Conservation (phyloP, 2,797 vertebrate genomes). For the Gymnothorax javanicus region DNA sequence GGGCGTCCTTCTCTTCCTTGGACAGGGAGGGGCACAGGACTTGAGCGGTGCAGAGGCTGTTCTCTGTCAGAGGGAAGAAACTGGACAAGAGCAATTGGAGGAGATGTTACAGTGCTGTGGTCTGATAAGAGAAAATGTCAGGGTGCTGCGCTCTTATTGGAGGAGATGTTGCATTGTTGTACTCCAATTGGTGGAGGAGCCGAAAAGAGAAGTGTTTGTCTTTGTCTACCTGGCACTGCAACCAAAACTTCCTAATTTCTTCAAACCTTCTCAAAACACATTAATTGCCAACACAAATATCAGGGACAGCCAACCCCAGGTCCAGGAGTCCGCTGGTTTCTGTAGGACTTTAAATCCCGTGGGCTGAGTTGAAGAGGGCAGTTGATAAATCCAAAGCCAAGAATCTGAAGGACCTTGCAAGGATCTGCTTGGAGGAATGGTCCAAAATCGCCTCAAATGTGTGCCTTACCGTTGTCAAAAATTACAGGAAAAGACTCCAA, state of each 20-base stretch:
- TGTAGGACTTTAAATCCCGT: too few species aligned
- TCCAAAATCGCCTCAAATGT: too few species aligned
- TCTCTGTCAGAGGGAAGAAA: constrained; percentile 85
- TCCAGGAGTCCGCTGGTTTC: too few species aligned
- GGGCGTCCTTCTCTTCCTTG: constrained; percentile 78
- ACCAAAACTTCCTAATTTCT: background rate
- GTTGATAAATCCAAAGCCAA: too few species aligned
- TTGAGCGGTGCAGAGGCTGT: constrained; percentile 86
- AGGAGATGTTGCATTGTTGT: background rate
- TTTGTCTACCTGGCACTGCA: background rate
- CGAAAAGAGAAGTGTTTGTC: too few species aligned
- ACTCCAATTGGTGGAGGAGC: background rate
- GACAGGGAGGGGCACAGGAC: constrained; percentile 81
- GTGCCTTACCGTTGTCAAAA: too few species aligned
- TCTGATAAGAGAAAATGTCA: background rate
- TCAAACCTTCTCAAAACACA: background rate
- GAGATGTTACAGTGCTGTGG: background rate
- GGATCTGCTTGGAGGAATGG: too few species aligned
- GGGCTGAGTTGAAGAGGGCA: too few species aligned
- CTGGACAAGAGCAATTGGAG: constrained; percentile 61
- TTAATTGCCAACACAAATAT: background rate
- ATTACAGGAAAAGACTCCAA: too few species aligned
- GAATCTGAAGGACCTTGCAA: too few species aligned
- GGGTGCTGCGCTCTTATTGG: background rate
- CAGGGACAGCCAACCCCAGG: too few species aligned